Evolutionary conservation across 1,140 invertebrate genomes (phyloP).

Genomic region (Drosophila funebris): DNA sequence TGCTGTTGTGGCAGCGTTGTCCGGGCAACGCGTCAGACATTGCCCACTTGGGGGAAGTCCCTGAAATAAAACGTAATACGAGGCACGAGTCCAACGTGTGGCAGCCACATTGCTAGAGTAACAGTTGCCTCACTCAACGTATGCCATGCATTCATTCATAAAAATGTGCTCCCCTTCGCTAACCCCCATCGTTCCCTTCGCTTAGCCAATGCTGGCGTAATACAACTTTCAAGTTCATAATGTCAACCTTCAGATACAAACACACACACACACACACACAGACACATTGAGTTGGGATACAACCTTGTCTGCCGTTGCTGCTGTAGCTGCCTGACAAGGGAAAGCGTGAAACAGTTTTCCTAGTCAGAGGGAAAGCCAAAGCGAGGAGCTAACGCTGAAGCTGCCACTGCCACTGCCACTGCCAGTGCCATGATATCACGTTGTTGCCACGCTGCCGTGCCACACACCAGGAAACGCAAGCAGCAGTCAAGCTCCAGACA

Average conservation of each 20-base stretch:
- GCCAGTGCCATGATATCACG: not conserved
- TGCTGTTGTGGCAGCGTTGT: conserved; percentile 39
- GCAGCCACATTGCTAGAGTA: conserved; percentile 26
- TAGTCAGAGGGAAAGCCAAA: conserved; percentile 25
- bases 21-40: conserved; percentile 48
- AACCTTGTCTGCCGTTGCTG: conserved; percentile 19
- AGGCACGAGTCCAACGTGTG: conserved; percentile 29
- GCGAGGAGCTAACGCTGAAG: no score
- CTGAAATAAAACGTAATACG: conserved; percentile 29
- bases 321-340: conserved; percentile 23
- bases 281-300: not conserved
- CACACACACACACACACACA: conserved; percentile 10
- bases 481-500: conserved; percentile 14
- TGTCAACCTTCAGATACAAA: conserved; percentile 74
- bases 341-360: conserved; percentile 51
- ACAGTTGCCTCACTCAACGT: conserved; percentile 32
- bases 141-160: conserved; percentile 77
- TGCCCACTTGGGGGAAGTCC: conserved; percentile 50
- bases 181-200: not conserved
- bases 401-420: not conserved
- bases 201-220: conserved; percentile 37
- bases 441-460: not conserved
- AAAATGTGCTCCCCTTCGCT: conserved; percentile 49
- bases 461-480: conserved; percentile 32
- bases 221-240: conserved; percentile 81